Conservation (phyloP, 2,113 vertebrate genomes). For the Brachypteracias leptosomus region DNA sequence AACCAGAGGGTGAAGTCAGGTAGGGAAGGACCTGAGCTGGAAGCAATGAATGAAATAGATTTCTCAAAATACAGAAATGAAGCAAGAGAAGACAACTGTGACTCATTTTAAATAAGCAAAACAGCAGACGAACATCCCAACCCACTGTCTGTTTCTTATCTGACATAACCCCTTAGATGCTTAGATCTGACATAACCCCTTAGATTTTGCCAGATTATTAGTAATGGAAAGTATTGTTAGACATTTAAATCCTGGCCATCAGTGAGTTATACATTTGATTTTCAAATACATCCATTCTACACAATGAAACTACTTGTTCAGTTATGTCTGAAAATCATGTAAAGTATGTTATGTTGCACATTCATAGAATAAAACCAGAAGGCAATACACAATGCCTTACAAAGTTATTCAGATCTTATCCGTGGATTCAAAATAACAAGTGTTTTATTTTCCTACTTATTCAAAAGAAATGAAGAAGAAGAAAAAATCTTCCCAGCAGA, state of each 20-base stretch:
- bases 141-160: not conserved
- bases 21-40: not conserved
- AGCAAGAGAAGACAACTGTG: not conserved
- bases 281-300: not conserved
- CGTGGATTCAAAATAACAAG: not conserved
- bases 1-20: not conserved
- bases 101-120: not conserved
- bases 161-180: not conserved
- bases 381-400: not conserved
- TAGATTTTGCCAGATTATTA: not conserved
- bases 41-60: not conserved
- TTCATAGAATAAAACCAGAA: not conserved
- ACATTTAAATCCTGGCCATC: not conserved
- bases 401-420: not conserved
- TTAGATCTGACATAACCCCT: not conserved
- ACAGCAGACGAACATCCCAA: not conserved
- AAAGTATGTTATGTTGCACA: not conserved
- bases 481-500: not conserved
- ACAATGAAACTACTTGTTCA: not conserved
- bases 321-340: not conserved
- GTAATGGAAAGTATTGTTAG: not conserved
- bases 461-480: not conserved
- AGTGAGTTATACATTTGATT: not conserved
- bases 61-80: not conserved
- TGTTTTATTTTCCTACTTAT: not conserved